phyloP scores from a whole-genome alignment of 2,797 vertebrate species.

The Lophotriccus pileatus region DNA sequence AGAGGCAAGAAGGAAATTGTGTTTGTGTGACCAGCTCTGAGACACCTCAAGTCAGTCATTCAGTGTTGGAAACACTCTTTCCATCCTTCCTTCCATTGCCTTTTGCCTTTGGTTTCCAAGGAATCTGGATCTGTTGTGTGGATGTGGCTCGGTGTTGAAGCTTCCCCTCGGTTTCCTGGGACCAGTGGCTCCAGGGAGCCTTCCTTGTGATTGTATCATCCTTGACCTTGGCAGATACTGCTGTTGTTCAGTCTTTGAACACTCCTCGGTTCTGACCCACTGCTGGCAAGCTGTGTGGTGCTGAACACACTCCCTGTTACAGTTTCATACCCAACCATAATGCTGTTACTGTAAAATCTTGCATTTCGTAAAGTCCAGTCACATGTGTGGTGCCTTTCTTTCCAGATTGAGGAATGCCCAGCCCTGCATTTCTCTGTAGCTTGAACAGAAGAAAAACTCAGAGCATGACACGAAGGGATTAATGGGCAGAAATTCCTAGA shows the following conservation, averaged over 20 bases:
- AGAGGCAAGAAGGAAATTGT: not conserved
- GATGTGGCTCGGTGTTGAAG: not conserved
- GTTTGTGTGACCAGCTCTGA: not conserved
- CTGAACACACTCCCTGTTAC: not conserved
- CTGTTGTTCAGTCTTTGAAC: not conserved
- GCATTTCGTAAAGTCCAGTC: not conserved
- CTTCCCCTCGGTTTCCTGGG: not conserved
- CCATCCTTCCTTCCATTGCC: not conserved
- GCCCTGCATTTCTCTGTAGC: rapidly evolving
- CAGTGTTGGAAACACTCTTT: not conserved
- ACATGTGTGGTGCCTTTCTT: rapidly evolving
- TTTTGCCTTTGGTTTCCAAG: not conserved
- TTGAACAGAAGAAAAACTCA: not conserved
- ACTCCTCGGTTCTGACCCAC: not conserved
- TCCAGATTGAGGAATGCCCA: rapidly evolving
- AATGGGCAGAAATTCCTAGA: not conserved
- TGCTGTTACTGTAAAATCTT: not conserved
- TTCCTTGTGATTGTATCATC: not conserved
- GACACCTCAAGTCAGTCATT: not conserved
- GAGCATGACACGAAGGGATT: not conserved
- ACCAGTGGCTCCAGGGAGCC: not conserved
- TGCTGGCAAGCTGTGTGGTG: not conserved
- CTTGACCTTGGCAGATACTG: not conserved
- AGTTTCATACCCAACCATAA: not conserved
- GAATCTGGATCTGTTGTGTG: not conserved